Conservation (phyloP, 64 coral and sea anemone genomes). For the Actinia equina region DNA sequence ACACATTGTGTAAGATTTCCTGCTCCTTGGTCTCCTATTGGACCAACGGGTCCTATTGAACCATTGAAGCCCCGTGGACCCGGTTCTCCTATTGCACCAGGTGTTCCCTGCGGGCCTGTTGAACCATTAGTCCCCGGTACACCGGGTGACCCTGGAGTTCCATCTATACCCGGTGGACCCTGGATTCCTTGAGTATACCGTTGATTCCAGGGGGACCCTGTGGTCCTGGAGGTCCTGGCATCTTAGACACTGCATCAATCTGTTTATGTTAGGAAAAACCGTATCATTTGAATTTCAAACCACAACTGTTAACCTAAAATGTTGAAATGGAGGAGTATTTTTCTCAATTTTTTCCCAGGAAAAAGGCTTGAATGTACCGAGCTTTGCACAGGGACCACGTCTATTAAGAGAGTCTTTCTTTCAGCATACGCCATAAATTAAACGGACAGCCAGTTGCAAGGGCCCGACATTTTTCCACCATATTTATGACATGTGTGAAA, state of each 20-base stretch:
- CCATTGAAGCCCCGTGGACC: not conserved
- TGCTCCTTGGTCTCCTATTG: not conserved
- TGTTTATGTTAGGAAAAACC: not conserved
- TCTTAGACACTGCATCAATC: conserved; percentile 3
- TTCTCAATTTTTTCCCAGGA: too few species aligned
- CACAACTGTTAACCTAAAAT: too few species aligned
- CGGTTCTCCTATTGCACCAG: not conserved
- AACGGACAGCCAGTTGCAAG: too few species aligned
- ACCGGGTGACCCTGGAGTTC: not conserved
- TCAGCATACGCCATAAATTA: too few species aligned
- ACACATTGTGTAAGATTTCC: conserved; percentile 7
- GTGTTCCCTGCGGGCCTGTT: not conserved
- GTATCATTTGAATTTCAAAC: too few species aligned
- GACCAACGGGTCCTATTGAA: not conserved
- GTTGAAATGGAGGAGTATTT: too few species aligned
- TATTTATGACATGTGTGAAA: too few species aligned
- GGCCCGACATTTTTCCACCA: too few species aligned
- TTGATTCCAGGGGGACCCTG: conserved; percentile 23
- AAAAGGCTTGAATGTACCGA: too few species aligned
- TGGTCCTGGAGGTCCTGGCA: conserved; percentile 7
- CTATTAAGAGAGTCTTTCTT: too few species aligned
- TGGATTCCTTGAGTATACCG: conserved; percentile 8
- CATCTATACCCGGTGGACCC: not conserved
- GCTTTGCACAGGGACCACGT: too few species aligned
- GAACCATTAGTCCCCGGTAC: not conserved